Percentiles rank a stretch among this genome's conserved stretches.
These are phyloP conservation scores for Dasysyrphus albostriatus DNA, from an alignment of 2,888 invertebrate species.

Conservation along the genomic window DNA sequence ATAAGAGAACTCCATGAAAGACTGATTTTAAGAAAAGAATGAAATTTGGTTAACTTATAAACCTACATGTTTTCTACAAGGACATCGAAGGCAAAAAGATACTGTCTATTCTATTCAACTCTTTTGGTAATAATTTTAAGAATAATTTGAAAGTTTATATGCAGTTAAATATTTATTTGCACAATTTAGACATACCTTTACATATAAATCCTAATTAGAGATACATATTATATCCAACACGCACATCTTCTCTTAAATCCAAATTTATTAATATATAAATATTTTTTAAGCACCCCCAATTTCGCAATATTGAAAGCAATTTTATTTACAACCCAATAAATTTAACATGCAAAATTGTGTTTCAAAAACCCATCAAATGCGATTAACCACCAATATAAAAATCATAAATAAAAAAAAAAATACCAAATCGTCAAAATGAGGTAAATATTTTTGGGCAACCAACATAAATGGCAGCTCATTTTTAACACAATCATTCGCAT, in stretches of 20 bases:
- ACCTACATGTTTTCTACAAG: no score
- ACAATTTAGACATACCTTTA: no score
- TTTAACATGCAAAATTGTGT: constrained; percentile 48
- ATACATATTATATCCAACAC: not conserved
- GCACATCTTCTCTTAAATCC: not conserved
- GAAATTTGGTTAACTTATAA: no score
- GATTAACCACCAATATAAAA: constrained; percentile 38
- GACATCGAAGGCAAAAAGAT: no score
- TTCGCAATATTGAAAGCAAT: constrained; percentile 14
- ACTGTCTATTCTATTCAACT: no score
- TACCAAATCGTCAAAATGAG: constrained; percentile 53
- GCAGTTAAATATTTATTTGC: no score
- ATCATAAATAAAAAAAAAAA: constrained; percentile 24
- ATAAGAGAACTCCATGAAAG: no score
- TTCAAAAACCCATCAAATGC: constrained; percentile 27
- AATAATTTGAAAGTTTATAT: no score
- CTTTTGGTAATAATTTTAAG: no score
- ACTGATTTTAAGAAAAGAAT: no score
- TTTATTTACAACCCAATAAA: constrained; percentile 40
- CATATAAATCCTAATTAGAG: not conserved
- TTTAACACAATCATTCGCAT: constrained; percentile 31
- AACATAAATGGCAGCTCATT: constrained; percentile 70
- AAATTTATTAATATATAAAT: not conserved
- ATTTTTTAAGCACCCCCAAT: constrained; percentile 1
- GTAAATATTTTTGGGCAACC: constrained; percentile 67